Base-by-base conservation (phyloP, 2,797 vertebrate species). In the Ptychadena robeensis region DNA sequence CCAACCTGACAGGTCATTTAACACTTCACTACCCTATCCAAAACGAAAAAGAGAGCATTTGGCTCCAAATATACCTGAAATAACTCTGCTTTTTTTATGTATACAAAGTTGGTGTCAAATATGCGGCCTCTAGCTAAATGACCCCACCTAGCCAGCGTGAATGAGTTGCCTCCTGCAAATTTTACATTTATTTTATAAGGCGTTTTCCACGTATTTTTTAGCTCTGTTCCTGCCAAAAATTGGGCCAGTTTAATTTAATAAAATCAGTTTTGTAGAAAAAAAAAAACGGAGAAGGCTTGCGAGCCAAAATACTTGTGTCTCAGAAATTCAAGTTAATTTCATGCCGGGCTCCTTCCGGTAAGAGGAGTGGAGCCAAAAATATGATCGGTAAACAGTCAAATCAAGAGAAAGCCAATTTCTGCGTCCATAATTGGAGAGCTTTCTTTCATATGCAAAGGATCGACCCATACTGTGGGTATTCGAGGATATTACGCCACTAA, bases 231-330 rank as follows among this genome's bases (percentile, higher is more conserved):
- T 73, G 70, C 79, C 70, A 81, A 73, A 73, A 53, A 67, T 22
- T 31, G 12, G 44, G 57, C 61, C 37, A 65, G 66, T 77, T 77
- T 82, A 82, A 82, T 82, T 66, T 70, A 82, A 82, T 82, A 82
- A 77, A 82, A 77, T 71, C 81, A 69, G 65, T 68, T 82, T 82
- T 77, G 35, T 76, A 69, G 11, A 73, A 40, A 67, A 68, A 71
- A 76, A 82, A 82, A 77, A 59, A n/a, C n/a, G n/a, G n/a, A n/a
- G n/a, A n/a, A 61, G 65, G 27, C 28, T 27, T 48, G 57, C 25
- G 66, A 70, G 81, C 81, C 81, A 82, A 82, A 82, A 82, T 68
- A 75, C 67, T 82, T 77, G 35, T 78, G 81, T 77, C 81, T 64
- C 73, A 63, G 66, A 82, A 82, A 76, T 71, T 57, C 66, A 63